Evolutionary conservation across 53 echinoderm and acorn worm species (phyloP), one percentile per base, ranked within the genome.

Genomic region (Henricia sp.): DNA sequence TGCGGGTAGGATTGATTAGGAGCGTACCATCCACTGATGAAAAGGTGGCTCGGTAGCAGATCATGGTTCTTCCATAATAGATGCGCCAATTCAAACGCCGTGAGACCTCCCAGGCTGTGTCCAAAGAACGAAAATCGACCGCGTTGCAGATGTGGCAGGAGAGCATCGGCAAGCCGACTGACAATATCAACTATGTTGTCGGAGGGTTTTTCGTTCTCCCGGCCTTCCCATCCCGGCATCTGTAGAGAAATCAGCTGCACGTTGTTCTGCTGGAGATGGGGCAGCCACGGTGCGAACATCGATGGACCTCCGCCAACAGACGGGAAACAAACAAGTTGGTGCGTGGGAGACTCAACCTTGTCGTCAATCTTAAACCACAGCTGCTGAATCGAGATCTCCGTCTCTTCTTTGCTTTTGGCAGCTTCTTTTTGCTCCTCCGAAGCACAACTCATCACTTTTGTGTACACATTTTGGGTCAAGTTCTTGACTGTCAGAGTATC

Each of bases 21-120:
- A 36, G 99, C 90, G 68, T 99, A 99, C 99, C 99, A 99, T 3
- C 90, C 99, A 84, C 94, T 89, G 48, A 92, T 68, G 66, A 92
- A 99, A 13, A 99, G 53, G 41, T 99, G 91, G 10, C 75, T 75
- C 6, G 99, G 99, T 51, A 86, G 74, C 8, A 95, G 52, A 77
- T 90, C 82, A 54, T 90, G 90, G 72, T 99, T 83, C 74, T 92
- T 90, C 88, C 66, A 76, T 50, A 99, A 52, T 26, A 89, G 78
- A 41, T 97, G 99, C 20, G 94, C 88, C 55, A 94, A 68, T 64
- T 97, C 99, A 72, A 94, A 97, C n/a, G 94, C 88, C 3, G 92
- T 92, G 24, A 97, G 83, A 37, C 85, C 92, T 35, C 99, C 99
- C 38, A 97, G 82, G 50, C 99, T 97, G 59, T 97, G 99, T 11